Base-by-base conservation (phyloP, 2,113 vertebrate species). In the Pelobates fuscus region DNA sequence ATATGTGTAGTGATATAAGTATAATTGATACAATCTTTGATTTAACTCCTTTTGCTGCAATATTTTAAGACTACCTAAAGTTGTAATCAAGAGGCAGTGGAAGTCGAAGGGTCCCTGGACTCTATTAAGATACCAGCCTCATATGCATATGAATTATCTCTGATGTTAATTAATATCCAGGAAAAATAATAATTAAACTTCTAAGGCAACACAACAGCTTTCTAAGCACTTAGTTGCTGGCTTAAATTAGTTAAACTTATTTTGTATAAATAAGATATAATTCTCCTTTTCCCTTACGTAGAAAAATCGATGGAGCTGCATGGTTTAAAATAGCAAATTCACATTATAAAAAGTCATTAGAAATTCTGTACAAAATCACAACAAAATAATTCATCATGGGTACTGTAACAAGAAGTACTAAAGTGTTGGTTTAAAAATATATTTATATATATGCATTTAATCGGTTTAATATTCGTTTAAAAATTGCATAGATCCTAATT, bases 401-500 rank as follows among this genome's bases (percentile, higher is more conserved):
- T 91, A 93, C 92, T 90, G 85, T 93, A 91, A 90, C 86, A 49
- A 49, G 44, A 89, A 91, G 92, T 94, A 95, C 90, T 89, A 95
- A 93, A 95, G 93, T 86, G 92, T 87, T 87, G 91, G 88, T 94
- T 93, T 93, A 95, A 95, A 95, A 95, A 95, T 94, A 95, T 84
- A 95, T 88, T 92, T 84, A 92, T 90, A 92, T 94, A 92, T 93
- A 89, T 92, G 91, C 93, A 91, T 92, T 90, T 88, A 90, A 92
- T 93, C 93, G 93, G 93, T 93, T 92, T 87, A 91, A 86, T 87
- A 89, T 90, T 90, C 85, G 89, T 90, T 94, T 91, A 93, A 93
- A 94, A 94, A 95, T 96, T 96, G 94, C 94, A 96, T 96, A 96
- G 94, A 93, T 95, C 93, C 94, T 94, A 94, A 96, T 96, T 96